phyloP scores from a whole-genome alignment of 2,888 invertebrate genomes.

The Smittia aterrima region DNA sequence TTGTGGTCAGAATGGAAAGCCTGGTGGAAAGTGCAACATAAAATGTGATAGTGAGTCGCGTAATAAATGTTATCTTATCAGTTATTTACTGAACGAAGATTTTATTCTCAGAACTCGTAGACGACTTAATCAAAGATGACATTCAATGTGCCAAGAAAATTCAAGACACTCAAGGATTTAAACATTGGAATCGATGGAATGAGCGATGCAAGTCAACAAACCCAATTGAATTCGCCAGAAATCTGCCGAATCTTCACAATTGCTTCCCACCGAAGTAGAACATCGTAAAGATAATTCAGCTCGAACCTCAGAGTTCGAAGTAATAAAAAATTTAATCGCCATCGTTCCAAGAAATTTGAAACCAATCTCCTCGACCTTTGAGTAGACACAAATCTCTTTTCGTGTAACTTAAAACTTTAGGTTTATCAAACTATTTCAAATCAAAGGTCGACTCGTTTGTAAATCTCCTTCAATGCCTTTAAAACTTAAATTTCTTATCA shows the following conservation, averaged over 20 bases:
- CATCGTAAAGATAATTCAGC: too few species aligned
- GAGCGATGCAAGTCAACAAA: conserved; percentile 9
- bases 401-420: too few species aligned
- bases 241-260: conserved; percentile 22
- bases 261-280: background rate
- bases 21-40: conserved; percentile 66
- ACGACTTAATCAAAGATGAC: conserved; percentile 65
- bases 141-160: conserved; percentile 64
- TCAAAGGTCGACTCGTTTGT: too few species aligned
- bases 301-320: too few species aligned
- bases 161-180: conserved; percentile 61
- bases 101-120: conserved; percentile 59
- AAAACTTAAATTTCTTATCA: background rate
- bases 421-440: too few species aligned
- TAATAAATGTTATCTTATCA: background rate
- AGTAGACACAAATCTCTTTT: too few species aligned
- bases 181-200: conserved; percentile 50
- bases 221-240: too few species aligned
- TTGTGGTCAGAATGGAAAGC: conserved; percentile 62
- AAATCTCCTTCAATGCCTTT: too few species aligned
- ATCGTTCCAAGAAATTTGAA: too few species aligned
- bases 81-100: background rate
- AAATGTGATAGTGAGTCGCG: conserved; percentile 65
- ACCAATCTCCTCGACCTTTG: too few species aligned
- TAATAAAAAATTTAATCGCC: too few species aligned